Base-by-base conservation (phyloP, 2,113 vertebrate genomes). In the Pantherophis guttatus region DNA sequence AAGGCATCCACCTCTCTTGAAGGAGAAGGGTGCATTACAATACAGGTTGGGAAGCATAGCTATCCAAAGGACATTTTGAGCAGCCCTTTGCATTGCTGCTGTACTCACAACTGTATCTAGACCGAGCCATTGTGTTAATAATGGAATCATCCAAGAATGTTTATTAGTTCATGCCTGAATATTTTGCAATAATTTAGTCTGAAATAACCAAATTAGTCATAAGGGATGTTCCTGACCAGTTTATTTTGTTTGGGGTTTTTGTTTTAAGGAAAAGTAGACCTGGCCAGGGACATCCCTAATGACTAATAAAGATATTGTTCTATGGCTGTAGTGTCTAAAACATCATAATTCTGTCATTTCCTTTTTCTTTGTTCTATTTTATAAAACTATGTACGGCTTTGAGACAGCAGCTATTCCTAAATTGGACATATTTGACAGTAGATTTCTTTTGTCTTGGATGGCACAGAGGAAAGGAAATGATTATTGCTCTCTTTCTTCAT, bases 261-360 rank as follows among this genome's bases (percentile, higher is more conserved):
- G 21, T n/a, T 13, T 54, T 39, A 93, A 87, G 13, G 29, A 92
- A 93, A 95, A 95, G 50, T 93, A 93, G 87, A 88, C 94, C 52
- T 94, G 65, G 89, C 70, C 23, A 53, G 53, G 53, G 54, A 86
- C 53, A 86, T 90, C 55, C 70, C 85, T 39, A 86, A 86, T 90
- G 81, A 62, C 55, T 62, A 90, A 93, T 62, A 33, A n/a, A 62
- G 88, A 52, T 86, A 90, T 89, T 89, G 39, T 53, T 93, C 86
- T 90, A 54, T 90, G 57, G 44, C 48, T 59, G 8, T 54, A 33
- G 23, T 90, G 86, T 62, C n/a, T 90, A 65, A 58, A 93, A 29
- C 89, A 65, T 21, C 44, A 90, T 44, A 50, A 54, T 58, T 50
- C 50, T 87, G 57, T 90, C 92, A 65, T 85, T 94, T 92, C 75